phyloP scores from a whole-genome alignment of 2,113 vertebrate genomes.

The Pteruthius melanotis region DNA sequence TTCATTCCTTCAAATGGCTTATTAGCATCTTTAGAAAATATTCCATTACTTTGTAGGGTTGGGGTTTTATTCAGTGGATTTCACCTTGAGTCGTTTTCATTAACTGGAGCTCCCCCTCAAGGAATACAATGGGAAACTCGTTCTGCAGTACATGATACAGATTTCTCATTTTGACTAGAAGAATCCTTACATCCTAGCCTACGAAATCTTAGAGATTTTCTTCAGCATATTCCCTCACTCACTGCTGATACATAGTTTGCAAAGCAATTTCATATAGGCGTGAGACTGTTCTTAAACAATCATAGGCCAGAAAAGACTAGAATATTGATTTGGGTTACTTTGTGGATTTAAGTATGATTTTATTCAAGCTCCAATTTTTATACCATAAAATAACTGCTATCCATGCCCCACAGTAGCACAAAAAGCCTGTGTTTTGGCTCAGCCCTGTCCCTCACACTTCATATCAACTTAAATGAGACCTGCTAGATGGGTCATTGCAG shows the following conservation, averaged over 20 bases:
- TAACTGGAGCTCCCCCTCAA: constrained; percentile 67
- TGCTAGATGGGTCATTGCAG: not conserved
- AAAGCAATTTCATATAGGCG: not conserved
- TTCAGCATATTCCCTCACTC: not conserved
- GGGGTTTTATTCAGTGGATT: not conserved
- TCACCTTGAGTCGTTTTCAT: not conserved
- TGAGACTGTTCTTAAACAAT: not conserved
- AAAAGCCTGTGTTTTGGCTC: not conserved
- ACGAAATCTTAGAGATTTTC: constrained; percentile 2
- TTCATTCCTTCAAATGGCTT: not conserved
- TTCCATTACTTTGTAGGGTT: not conserved
- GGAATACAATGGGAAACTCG: constrained; percentile 30
- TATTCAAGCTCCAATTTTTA: not conserved
- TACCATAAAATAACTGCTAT: not conserved
- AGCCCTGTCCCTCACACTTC: not conserved
- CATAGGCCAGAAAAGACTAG: not conserved
- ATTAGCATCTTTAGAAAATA: not conserved
- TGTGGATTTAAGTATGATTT: not conserved
- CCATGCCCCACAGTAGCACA: not conserved
- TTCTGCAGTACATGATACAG: not conserved
- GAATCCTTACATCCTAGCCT: not conserved
- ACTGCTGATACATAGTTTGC: not conserved
- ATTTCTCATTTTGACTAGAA: constrained; percentile 1
- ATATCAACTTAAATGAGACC: not conserved
- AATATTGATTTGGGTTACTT: not conserved